Evolutionary conservation across 2,797 vertebrate species (phyloP).

Genomic region (Chanos chanos): DNA sequence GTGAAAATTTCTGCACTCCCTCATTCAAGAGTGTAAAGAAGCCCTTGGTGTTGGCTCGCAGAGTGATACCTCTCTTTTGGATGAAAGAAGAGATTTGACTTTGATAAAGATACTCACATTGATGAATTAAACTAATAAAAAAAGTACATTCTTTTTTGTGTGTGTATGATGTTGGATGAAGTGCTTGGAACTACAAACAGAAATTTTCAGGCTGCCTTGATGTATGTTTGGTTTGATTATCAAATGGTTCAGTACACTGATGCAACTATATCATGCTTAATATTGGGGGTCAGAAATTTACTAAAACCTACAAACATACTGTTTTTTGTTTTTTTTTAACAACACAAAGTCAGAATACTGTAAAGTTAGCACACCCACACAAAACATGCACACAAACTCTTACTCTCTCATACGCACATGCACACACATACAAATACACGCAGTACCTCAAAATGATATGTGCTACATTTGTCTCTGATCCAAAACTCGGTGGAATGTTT

Average conservation of each 20-base stretch:
- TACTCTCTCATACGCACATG: slow-evolving; percentile 47
- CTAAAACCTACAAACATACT: slow-evolving; percentile 65
- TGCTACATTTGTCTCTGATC: slow-evolving; percentile 60
- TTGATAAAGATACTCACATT: slow-evolving; percentile 19
- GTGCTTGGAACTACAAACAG: slow-evolving; percentile 1
- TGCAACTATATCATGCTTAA: slow-evolving; percentile 58
- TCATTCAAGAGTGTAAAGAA: slow-evolving; percentile 40
- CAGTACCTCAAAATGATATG: slow-evolving; percentile 58
- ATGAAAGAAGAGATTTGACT: background rate
- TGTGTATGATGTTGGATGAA: slow-evolving; percentile 11
- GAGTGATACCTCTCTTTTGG: slow-evolving; percentile 12
- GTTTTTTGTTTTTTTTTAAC: too few species aligned
- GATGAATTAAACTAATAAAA: slow-evolving; percentile 33
- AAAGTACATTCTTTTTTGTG: slow-evolving; percentile 40
- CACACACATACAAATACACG: slow-evolving; percentile 48
- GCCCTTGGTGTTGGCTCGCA: slow-evolving; percentile 39
- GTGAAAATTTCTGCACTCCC: slow-evolving; percentile 26
- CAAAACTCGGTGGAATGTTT: slow-evolving; percentile 50
- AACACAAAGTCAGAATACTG: slow-evolving; percentile 70
- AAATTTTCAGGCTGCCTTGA: slow-evolving; percentile 8
- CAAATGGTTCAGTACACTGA: slow-evolving; percentile 57
- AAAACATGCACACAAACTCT: slow-evolving; percentile 53
- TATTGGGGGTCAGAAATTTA: slow-evolving; percentile 45
- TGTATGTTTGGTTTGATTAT: slow-evolving; percentile 47
- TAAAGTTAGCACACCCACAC: slow-evolving; percentile 52